Evolutionary conservation across 2,888 invertebrate species (phyloP).

Genomic region (Fabriciana adippe): DNA sequence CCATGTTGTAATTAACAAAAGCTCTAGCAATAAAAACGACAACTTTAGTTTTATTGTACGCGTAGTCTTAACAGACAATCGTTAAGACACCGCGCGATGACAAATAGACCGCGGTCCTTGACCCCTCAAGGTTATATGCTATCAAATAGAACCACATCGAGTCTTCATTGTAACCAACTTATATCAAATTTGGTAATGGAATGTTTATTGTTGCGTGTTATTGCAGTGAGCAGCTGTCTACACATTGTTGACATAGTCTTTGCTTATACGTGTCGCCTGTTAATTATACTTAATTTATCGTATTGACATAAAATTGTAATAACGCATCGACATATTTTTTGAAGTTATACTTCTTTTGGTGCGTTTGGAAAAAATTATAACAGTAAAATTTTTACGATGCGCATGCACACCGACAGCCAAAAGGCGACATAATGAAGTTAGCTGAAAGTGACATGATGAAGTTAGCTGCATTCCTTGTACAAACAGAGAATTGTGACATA

Average conservation of each 20-base stretch:
- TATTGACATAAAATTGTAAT: too few species aligned
- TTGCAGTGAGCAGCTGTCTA: conserved; percentile 34
- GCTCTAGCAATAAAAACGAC: conserved; percentile 16
- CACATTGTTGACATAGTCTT: conserved; percentile 37
- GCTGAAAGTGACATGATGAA: too few species aligned
- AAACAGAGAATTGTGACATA: too few species aligned
- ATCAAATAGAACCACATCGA: conserved; percentile 18
- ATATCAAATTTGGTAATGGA: conserved; percentile 41
- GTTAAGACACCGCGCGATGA: conserved; percentile 39
- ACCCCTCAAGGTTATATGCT: conserved; percentile 48
- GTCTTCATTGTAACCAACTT: conserved; percentile 32
- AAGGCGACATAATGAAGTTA: too few species aligned
- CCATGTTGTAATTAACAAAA: background rate
- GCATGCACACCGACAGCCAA: too few species aligned
- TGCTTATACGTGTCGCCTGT: conserved; percentile 1
- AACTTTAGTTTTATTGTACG: conserved; percentile 34
- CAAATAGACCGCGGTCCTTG: conserved; percentile 45
- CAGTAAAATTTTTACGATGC: too few species aligned
- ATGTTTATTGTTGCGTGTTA: conserved; percentile 43
- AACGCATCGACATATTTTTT: too few species aligned
- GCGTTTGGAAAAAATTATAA: too few species aligned
- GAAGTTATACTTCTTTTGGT: too few species aligned
- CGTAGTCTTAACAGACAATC: conserved; percentile 24
- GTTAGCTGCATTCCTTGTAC: too few species aligned
- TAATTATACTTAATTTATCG: background rate